Base-by-base conservation (phyloP, 1,140 invertebrate genomes). In the Pseudomyrmex gracilis region DNA sequence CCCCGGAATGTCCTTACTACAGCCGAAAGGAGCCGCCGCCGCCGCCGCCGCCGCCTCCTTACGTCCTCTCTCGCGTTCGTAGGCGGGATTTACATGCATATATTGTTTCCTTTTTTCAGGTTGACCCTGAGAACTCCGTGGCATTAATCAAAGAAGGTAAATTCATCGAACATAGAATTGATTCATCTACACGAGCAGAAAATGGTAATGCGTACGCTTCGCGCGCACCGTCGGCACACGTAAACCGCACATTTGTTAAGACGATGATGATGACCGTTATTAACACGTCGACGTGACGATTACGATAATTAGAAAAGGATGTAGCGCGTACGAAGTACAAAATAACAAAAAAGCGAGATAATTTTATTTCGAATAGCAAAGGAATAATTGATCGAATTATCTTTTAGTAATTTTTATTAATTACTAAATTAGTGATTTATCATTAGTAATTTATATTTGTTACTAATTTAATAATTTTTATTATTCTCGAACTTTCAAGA, bases 131-230 rank as follows among this genome's bases (percentile, higher is more conserved):
- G 63, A 93, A 94, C 74, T 87, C 94, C 71, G 89, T 94, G 24
- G 95, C 94, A 55, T 93, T 94, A 58, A 94, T 94, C 61, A 95
- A 95, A 91, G 94, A 95, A 94, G 95, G 95, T 95, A 91, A 91
- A 91, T 90, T 82, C 53, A 43, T 24, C 49, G 51, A 53, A 82
- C 49, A 34, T 34, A 51, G 60, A 61, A 86, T 84, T 68, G 67
- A n/a, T 78, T 70, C 83, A 74, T 82, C 45, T 24, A 7, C 7
- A 43, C 64, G 49, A 51, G 24, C 20, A 9, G 43, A 51, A 34
- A 64, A 76, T 53, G n/a, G 47, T 76, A 24, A 63, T 66, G 15
- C 17, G 53, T 58, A 49, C 57, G 24, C 22, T 47, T 55, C 20
- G 64, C 57, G 5, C 7, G 7, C 34, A 60, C 55, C n/a, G 45